Percentiles rank a stretch among this genome's conserved stretches.
These are phyloP conservation scores for Apis laboriosa DNA, from an alignment of 1,140 invertebrate species.

Conservation along the genomic window DNA sequence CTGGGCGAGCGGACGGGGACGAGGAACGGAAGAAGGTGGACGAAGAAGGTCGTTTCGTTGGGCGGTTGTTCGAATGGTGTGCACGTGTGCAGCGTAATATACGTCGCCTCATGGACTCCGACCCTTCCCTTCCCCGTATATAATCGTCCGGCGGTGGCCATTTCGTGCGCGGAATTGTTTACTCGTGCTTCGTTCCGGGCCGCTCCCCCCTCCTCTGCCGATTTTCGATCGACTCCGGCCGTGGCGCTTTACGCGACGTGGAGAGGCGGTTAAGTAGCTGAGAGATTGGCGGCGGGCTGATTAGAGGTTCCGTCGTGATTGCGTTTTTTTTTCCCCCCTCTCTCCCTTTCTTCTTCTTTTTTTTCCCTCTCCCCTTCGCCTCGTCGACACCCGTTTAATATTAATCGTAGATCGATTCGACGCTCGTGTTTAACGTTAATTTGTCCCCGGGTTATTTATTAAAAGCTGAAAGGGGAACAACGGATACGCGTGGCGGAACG, in stretches of 20 bases:
- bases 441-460: slow-evolving; percentile 12
- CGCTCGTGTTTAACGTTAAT: not conserved
- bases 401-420: not conserved
- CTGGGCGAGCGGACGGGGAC: not conserved
- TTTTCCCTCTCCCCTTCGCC: not conserved
- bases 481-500: no score
- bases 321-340: not conserved
- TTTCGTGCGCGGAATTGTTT: slow-evolving; percentile 61
- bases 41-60: not conserved
- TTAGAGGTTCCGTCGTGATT: slow-evolving; percentile 3
- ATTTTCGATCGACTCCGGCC: slow-evolving; percentile 25
- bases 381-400: not conserved
- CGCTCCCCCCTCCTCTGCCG: not conserved
- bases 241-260: slow-evolving; percentile 30
- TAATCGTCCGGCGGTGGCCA: slow-evolving; percentile 46
- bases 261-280: not conserved
- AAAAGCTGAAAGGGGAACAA: not conserved
- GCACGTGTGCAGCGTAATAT: slow-evolving; percentile 30
- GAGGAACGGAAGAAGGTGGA: slow-evolving; percentile 19
- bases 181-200: slow-evolving; percentile 38
- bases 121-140: slow-evolving; percentile 15
- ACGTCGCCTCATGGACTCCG: slow-evolving; percentile 10
- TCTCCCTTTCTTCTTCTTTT: no score
- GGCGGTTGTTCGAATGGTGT: not conserved
- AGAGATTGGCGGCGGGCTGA: not conserved